phyloP scores from a whole-genome alignment of 2,113 vertebrate genomes.

The Otus sunia region DNA sequence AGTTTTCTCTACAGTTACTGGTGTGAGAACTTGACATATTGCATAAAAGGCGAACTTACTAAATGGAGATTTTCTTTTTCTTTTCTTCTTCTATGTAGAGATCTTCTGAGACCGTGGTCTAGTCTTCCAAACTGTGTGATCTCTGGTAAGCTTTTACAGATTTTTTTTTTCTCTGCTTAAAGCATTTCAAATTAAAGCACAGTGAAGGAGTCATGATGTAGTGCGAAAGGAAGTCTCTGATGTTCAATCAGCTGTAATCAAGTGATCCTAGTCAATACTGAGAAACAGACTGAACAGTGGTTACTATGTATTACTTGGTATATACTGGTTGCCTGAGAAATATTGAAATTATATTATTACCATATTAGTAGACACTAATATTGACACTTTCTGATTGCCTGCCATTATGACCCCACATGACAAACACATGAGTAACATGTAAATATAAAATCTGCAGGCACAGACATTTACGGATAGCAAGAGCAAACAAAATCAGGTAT shows the following conservation, averaged over 20 bases:
- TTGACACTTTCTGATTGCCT: not conserved
- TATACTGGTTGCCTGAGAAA: not conserved
- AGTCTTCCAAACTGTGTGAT: not conserved
- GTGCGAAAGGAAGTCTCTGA: not conserved
- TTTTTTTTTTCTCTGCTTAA: not conserved
- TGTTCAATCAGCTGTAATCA: not conserved
- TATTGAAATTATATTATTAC: not conserved
- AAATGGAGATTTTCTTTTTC: not conserved
- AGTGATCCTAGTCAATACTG: not conserved
- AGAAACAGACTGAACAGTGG: not conserved
- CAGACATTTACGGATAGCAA: not conserved
- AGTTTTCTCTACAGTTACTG: not conserved
- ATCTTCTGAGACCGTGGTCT: not conserved
- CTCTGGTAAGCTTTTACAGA: not conserved
- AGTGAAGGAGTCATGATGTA: not conserved
- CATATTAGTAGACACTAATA: not conserved
- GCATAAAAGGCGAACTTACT: not conserved
- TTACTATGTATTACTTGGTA: not conserved
- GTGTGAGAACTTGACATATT: not conserved
- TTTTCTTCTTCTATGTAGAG: not conserved
- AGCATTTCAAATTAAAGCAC: not conserved
- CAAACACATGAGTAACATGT: not conserved
- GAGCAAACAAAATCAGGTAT: not conserved
- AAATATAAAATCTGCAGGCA: not conserved
- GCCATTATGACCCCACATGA: not conserved